Conservation (phyloP, 1,140 invertebrate species). For the Bombus confusus region DNA sequence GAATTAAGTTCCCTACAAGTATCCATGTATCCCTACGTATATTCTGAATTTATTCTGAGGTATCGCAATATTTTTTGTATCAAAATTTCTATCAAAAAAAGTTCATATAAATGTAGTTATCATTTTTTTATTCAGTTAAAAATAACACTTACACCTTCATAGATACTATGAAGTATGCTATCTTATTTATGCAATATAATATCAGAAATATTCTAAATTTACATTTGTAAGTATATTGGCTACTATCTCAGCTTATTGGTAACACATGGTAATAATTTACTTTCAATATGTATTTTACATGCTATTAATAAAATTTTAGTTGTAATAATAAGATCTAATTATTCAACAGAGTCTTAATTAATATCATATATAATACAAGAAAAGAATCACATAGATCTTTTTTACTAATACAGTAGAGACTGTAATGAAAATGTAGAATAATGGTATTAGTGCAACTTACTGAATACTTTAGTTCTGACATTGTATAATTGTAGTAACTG, state of each 20-base stretch:
- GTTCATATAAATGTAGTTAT: slow-evolving; percentile 56
- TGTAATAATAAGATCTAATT: slow-evolving; percentile 10
- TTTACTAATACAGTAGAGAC: background rate
- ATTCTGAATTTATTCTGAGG: slow-evolving; percentile 1
- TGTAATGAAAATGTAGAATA: background rate
- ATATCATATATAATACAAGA: slow-evolving; percentile 51
- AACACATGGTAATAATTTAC: slow-evolving; percentile 40
- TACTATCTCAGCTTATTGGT: slow-evolving; percentile 26
- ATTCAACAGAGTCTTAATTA: slow-evolving; percentile 29
- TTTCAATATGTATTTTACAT: slow-evolving; percentile 41
- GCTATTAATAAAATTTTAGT: slow-evolving; percentile 25
- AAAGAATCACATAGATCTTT: background rate
- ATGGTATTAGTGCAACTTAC: slow-evolving; percentile 12
- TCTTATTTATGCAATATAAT: slow-evolving; percentile 52
- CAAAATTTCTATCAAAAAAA: slow-evolving; percentile 51
- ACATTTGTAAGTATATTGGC: slow-evolving; percentile 42
- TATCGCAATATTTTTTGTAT: slow-evolving; percentile 19
- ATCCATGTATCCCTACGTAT: background rate
- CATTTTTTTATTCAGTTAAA: slow-evolving; percentile 64
- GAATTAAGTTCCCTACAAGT: background rate
- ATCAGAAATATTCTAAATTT: slow-evolving; percentile 47
- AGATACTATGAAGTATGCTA: slow-evolving; percentile 66
- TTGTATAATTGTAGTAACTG: background rate
- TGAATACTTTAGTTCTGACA: background rate
- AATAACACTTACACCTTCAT: slow-evolving; percentile 65